Base-by-base conservation (phyloP, 2,113 vertebrate species). In the Barbus barbus region DNA sequence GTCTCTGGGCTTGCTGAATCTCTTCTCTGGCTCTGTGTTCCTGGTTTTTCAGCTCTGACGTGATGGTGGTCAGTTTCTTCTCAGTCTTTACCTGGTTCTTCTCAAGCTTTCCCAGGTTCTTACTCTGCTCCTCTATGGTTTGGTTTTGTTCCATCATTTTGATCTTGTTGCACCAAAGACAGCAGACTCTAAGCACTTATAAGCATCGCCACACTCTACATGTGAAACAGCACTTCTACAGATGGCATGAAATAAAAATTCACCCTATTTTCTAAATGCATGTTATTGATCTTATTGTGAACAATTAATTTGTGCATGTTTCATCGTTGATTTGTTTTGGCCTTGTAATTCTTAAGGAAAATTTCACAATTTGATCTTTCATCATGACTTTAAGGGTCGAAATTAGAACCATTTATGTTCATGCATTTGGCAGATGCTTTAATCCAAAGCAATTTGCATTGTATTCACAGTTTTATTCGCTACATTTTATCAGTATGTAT, bases 61-160 rank as follows among this genome's bases (percentile, higher is more conserved):
- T 95, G 85, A 93, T 87, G 44, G 89, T 88, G 4, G 51, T 85
- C 9, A 97, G 91, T 83, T 91, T 94, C 84, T 93, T 94, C 92
- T 96, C 95, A 73, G 91, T 91, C 76, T 94, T 92, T 83, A 92
- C 90, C 89, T 96, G 98, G 91, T 92, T 93, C 89, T 94, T 95
- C 91, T 93, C 93, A 91, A 97, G 88, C 83, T 92, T 92, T 16
- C 90, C 91, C 91, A 95, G 90, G 87, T 91, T 95, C 85, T 94
- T 94, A 77, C 2, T 95, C 89, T 97, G 92, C 85, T 97, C 93
- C 87, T 96, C 95, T 84, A 97, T 92, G 75, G 85, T 91, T 93
- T 93, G 94, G 85, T 87, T 94, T 92, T 98, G 97, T 78, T 97
- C 96, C 92, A 93, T 85, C 60, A 93, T 95, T 94, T 94, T 96